Percentiles rank a stretch among this genome's conserved stretches.
Evolutionary conservation across 2,888 invertebrate genomes (phyloP).

Genomic region (Leucania comma): DNA sequence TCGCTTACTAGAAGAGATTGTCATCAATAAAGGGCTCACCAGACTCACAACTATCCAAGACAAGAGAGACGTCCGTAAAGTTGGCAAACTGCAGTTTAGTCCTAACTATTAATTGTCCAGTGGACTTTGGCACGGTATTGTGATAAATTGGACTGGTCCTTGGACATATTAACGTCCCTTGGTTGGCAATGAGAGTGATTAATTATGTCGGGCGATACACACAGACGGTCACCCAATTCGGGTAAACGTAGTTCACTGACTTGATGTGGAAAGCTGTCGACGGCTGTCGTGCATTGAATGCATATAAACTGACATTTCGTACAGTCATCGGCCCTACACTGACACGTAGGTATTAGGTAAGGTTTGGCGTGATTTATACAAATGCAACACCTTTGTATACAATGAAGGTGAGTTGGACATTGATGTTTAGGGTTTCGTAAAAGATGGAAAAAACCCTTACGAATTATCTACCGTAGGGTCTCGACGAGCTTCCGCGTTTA

Average conservation of each 20-base stretch:
- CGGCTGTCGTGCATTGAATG: conserved; percentile 65
- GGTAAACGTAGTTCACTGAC: conserved; percentile 85
- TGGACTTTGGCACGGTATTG: conserved; percentile 80
- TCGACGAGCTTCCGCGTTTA: background rate
- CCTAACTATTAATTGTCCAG: conserved; percentile 77
- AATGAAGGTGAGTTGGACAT: conserved; percentile 24
- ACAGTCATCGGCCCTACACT: conserved; percentile 38
- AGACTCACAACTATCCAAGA: conserved; percentile 38
- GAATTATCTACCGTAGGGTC: too few species aligned
- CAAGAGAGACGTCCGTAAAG: conserved; percentile 41
- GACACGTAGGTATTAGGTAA: conserved; percentile 55
- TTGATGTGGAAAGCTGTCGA: conserved; percentile 66
- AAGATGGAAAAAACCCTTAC: background rate
- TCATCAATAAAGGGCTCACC: conserved; percentile 53
- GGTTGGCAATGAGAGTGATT: conserved; percentile 81
- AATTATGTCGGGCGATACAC: conserved; percentile 82
- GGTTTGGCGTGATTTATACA: conserved; percentile 45
- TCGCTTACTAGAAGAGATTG: conserved; percentile 30
- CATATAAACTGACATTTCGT: conserved; percentile 50
- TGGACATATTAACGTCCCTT: conserved; percentile 85
- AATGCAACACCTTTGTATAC: conserved; percentile 42
- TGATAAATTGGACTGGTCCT: conserved; percentile 85
- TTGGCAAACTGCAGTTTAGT: conserved; percentile 73
- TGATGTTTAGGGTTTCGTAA: conserved; percentile 19
- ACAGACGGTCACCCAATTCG: conserved; percentile 81